Base-by-base conservation (phyloP, 2,797 vertebrate species). In the Anas bahamensis region DNA sequence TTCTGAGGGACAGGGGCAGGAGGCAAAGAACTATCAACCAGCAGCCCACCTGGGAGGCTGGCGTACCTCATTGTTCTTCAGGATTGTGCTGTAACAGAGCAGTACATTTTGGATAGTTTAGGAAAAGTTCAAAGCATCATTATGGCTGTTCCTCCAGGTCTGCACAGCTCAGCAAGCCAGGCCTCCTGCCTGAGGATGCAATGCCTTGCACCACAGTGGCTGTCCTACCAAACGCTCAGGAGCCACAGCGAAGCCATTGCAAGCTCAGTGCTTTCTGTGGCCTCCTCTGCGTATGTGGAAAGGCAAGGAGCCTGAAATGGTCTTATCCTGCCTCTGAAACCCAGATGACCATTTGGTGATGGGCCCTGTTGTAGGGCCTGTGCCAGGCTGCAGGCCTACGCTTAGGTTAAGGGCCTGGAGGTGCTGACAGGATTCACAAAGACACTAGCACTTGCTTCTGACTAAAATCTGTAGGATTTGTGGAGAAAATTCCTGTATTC, bases 151-250 rank as follows among this genome's bases (percentile, higher is more conserved):
- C 6, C 22, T 42, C 28, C 29, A 11, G 60, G 31, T 18, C 41
- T 35, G 23, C 0, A 1, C 12, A 4, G 42, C 29, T 6, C 7
- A 4, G 50, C 23, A 66, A 16, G 14, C 16, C 7, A 55, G 72
- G 41, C 31, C 63, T 42, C 4, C 29, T 2, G 1, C 13, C 68
- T 15, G 28, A 18, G 63, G 48, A 28, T 0, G 1, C 22, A 2
- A 60, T 18, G 35, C 33, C 19, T 64, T n/a, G 55, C 22, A 15
- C 7, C 48, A 0, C 31, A 2, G 18, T 8, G 26, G 26, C 28
- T 0, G 0, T 19, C 16, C 19, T 72, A 56, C 68, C 18, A 17
- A 4, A 31, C 0, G 2, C 29, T 15, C 1, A 1, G 41, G 2
- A 5, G 13, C 14, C 28, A 1, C 1, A 2, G 5, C 2, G 35